A percentile compares a stretch with the other conserved stretches of the same genome.
These are phyloP conservation scores for Agonopterix subpropinquella DNA, from an alignment of 2,888 invertebrate genomes.

Conservation along the genomic window DNA sequence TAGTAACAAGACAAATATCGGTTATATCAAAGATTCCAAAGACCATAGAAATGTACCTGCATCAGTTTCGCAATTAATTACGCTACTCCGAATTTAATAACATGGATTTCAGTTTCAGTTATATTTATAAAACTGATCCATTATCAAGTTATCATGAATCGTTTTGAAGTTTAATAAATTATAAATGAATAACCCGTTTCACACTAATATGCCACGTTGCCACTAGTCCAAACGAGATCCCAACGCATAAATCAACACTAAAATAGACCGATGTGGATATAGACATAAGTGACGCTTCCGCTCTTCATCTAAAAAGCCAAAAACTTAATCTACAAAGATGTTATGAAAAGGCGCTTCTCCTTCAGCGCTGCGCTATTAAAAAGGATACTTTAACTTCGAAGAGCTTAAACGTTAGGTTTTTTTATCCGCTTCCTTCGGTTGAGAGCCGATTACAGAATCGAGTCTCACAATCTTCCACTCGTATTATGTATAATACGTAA, in stretches of 20 bases:
- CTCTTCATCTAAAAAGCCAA: constrained; percentile 46
- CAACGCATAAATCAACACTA: constrained; percentile 60
- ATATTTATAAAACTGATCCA: too few species aligned
- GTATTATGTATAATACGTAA: neutral
- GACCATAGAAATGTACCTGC: too few species aligned
- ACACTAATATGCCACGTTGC: constrained; percentile 57
- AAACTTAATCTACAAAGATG: constrained; percentile 43
- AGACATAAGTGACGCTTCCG: constrained; percentile 42
- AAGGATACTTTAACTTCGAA: constrained; percentile 27
- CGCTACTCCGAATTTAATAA: too few species aligned
- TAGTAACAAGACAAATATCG: too few species aligned
- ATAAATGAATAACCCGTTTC: constrained; percentile 50
- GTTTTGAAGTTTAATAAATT: constrained; percentile 49
- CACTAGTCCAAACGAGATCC: constrained; percentile 45
- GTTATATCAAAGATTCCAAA: too few species aligned
- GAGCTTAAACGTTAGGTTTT: constrained; percentile 15
- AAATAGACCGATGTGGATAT: constrained; percentile 53
- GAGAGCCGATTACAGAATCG: constrained; percentile 23
- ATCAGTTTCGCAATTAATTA: too few species aligned
- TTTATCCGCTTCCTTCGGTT: constrained; percentile 29
- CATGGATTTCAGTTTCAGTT: too few species aligned
- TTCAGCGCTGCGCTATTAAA: constrained; percentile 29
- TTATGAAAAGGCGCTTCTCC: constrained; percentile 36
- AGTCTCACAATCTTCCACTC: constrained; percentile 14
- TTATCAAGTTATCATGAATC: constrained; percentile 15